phyloP scores from a whole-genome alignment of 1,140 invertebrate genomes.

The Lethocerus indicus region DNA sequence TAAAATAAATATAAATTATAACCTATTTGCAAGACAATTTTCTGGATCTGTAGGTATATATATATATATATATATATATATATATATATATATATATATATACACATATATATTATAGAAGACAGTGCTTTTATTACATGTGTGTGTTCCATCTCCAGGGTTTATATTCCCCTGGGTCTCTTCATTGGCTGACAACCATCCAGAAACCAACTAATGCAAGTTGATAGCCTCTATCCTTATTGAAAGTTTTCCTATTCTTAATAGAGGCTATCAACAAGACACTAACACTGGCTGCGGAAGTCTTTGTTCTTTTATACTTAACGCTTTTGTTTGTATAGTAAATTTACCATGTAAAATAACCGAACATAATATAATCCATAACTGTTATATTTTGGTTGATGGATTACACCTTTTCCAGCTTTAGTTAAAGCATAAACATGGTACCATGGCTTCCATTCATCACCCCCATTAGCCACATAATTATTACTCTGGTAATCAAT shows the following conservation, averaged over 20 bases:
- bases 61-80: too few relatives aligned
- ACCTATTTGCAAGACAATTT: too few relatives aligned
- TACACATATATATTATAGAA: too few relatives aligned
- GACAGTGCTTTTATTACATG: too few relatives aligned
- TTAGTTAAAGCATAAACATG: slow-evolving; percentile 15
- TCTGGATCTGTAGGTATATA: too few relatives aligned
- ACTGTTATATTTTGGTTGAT: slow-evolving; percentile 11
- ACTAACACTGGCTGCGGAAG: too few relatives aligned
- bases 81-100: too few relatives aligned
- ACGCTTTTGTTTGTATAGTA: too few relatives aligned
- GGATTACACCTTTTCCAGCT: slow-evolving; percentile 11
- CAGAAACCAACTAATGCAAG: neutral
- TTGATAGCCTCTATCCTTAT: neutral
- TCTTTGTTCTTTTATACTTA: too few relatives aligned
- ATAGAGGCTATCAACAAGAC: neutral
- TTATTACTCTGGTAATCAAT: slow-evolving; percentile 6
- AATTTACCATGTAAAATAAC: slow-evolving; percentile 17
- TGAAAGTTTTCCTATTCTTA: neutral
- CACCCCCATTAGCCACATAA: slow-evolving; percentile 5
- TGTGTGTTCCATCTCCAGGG: too few relatives aligned
- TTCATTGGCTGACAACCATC: neutral
- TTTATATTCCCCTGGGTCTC: neutral
- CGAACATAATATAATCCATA: slow-evolving; percentile 16
- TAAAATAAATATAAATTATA: too few relatives aligned
- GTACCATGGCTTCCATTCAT: slow-evolving; percentile 16